Base-by-base conservation (phyloP, 2,797 vertebrate genomes). In the Mus caroli region DNA sequence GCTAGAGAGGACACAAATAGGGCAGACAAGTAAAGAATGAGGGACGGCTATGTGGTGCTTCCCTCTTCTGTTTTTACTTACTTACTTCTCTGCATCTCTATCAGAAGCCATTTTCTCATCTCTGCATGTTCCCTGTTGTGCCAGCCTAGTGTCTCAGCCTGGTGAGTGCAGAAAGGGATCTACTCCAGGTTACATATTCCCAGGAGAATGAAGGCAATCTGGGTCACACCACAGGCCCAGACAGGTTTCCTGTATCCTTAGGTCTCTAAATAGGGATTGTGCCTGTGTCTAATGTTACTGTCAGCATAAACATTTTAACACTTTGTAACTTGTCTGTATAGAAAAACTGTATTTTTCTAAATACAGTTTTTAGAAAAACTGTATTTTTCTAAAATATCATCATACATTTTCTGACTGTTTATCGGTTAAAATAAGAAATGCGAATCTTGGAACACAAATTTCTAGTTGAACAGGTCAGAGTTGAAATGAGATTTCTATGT, bases 261-360 rank as follows among this genome's bases (percentile, higher is more conserved):
- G n/a, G 4, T 77, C 52, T 92, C 85, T 77, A 76, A 76, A 86
- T 4, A 80, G n/a, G 94, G 8, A 52, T 43, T 52, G 34, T 26
- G 76, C 52, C 26, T 83, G 40, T 19, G 52, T 37, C 46, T 77
- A 64, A 15, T 60, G n/a, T 40, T 92, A 77, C 40, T 90, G 40
- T 80, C 83, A 92, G 50, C 31, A 77, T 73, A 80, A 84, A 89
- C 24, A 78, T 78, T 52, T 91, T 93, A 94, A 83, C 54, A 91
- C 19, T 78, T 17, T 88, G 62, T 60, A 94, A 95, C 43, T 46
- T 80, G 52, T 56, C 40, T 88, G 85, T 13, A 46, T 11, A 46
- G n/a, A n/a, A n/a, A 92, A 71, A 87, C 58, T 80, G 17, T 9
- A 54, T 88, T 94, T 90, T 97, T 92, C 62, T 94, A 94, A n/a